These are phyloP conservation scores for Thelaira solivaga DNA, from an alignment of 2,888 invertebrate species.

Conservation along the genomic window DNA sequence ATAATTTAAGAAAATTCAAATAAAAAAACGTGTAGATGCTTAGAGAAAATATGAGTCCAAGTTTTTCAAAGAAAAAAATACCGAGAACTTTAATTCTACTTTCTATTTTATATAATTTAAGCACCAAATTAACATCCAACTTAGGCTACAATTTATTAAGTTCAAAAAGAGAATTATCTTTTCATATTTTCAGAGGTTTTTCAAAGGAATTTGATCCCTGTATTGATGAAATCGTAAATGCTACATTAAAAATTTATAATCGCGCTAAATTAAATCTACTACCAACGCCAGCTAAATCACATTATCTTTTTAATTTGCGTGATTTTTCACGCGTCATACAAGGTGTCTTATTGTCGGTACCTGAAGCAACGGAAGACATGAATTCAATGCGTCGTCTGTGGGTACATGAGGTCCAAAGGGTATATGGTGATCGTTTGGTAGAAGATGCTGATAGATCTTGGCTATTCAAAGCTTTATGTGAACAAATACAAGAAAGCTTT, in stretches of 20 bases:
- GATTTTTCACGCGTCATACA: constrained; percentile 95
- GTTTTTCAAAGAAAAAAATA: too few species aligned
- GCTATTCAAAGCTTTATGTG: constrained; percentile 85
- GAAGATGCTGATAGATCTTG: constrained; percentile 89
- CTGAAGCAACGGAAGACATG: constrained; percentile 92
- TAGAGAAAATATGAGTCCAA: too few species aligned
- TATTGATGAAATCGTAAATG: constrained; percentile 90
- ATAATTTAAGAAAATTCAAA: too few species aligned
- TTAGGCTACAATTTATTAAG: too few species aligned
- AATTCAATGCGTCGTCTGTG: constrained; percentile 92
- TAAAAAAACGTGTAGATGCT: too few species aligned
- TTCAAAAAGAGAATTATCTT: too few species aligned
- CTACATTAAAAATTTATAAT: constrained; percentile 92
- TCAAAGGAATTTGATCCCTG: constrained; percentile 96
- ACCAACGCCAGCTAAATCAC: constrained; percentile 95
- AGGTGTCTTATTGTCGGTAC: constrained; percentile 94
- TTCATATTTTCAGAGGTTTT: constrained; percentile 84
- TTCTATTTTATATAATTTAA: too few species aligned
- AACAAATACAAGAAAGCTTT: constrained; percentile 80
- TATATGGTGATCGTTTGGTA: constrained; percentile 93
- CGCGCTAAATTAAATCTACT: constrained; percentile 87
- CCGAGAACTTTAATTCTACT: too few species aligned
- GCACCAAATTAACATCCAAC: too few species aligned
- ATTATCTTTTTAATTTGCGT: constrained; percentile 95
- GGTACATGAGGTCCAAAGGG: constrained; percentile 95